Base-by-base conservation (phyloP, 2,888 invertebrate species). In the Lepidocyrtoides sp. region DNA sequence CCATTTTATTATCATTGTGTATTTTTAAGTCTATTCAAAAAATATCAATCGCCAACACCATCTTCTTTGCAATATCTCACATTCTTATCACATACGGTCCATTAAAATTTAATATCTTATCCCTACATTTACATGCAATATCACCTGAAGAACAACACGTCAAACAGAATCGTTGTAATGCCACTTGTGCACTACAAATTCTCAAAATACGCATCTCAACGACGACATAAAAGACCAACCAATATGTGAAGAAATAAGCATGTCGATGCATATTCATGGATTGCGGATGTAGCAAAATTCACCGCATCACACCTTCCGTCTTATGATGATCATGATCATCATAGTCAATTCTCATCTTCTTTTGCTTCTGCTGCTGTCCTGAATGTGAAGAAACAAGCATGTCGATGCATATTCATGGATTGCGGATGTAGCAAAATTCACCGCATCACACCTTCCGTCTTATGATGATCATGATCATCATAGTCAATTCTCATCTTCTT, bases 341-440 rank as follows among this genome's bases (percentile, higher is more conserved):
- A 32, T 14, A 26, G 1, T n/a, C 14, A 48, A 57, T 36, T 79
- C 54, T 57, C 32, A 32, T 54, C 41, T 54, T 14, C 77, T 75
- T 77, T 23, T 66, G 32, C 36, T 32, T 3, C 54, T n/a, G 2
- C 17, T 54, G 54, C 54, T 10, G 5, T 48, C 26, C 20, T 72
- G 85, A 72, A n/a, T n/a, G 57, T 20, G 5, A 66, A 63, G 44
- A 69, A 48, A 32, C 69, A 69, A 69, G 69, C 17, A 2, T 32
- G 36, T 36, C 7, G 36, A 51, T 84, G 84, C 84, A 84, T 84
- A 84, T 72, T 84, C 69, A 84, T 84, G 26, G 48, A 26, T 54
- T 32, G 20, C 54, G 79, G 84, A 84, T 79, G 79, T 79, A 57
- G 29, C 41, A 75, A 14, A 17, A 36, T n/a, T 26, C 44, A 72